Evolutionary conservation across 2,888 invertebrate species (phyloP).

Genomic region (Tipula unca): DNA sequence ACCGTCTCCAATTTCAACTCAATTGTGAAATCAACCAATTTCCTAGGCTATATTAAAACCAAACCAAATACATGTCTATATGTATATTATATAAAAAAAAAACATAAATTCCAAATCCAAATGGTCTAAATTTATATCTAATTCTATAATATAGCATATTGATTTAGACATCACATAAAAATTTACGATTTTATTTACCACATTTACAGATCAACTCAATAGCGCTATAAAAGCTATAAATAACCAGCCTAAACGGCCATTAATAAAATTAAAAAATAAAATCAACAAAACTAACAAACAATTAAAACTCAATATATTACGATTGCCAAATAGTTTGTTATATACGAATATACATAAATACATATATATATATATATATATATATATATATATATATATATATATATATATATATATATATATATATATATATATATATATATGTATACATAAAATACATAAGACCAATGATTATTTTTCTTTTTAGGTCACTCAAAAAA

Average conservation of each 20-base stretch:
- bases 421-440: neutral
- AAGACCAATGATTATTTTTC: slow-evolving; percentile 8
- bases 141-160: neutral
- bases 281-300: slow-evolving; percentile 8
- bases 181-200: neutral
- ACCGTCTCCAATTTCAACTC: neutral
- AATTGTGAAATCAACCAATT: neutral
- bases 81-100: neutral
- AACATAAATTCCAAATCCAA: neutral
- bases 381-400: neutral
- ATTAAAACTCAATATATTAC: slow-evolving; percentile 8
- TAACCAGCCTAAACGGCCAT: neutral
- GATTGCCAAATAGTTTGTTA: slow-evolving; percentile 14
- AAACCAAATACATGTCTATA: neutral
- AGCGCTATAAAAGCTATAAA: neutral
- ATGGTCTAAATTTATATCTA: neutral
- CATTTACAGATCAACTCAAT: slow-evolving; percentile 8
- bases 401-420: neutral
- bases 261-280: neutral
- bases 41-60: neutral
- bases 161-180: neutral
- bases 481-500: slow-evolving; percentile 14
- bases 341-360: neutral
- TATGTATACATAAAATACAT: neutral
- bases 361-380: neutral